Evolutionary conservation across 2,797 vertebrate genomes (phyloP).

Genomic region (Salmo trutta): DNA sequence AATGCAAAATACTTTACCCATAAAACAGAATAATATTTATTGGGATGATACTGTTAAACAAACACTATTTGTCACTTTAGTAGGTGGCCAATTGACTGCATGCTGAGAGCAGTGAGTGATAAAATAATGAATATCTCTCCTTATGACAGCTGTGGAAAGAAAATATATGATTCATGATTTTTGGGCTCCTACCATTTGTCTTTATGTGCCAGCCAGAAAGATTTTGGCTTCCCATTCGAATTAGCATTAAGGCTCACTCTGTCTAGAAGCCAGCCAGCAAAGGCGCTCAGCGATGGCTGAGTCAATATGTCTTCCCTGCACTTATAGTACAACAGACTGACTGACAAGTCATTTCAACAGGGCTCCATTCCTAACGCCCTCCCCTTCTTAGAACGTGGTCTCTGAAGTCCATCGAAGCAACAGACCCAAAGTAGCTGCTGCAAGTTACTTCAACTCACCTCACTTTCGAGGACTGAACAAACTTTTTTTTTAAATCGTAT

Average conservation of each 20-base stretch:
- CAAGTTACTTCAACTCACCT: conserved; percentile 37
- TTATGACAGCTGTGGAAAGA: conserved; percentile 53
- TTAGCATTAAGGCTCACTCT: conserved; percentile 69
- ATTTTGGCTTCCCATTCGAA: conserved; percentile 73
- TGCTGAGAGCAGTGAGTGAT: conserved; percentile 59
- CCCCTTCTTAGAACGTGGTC: conserved; percentile 18
- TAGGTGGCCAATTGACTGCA: conserved; percentile 50
- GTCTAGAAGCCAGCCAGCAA: conserved; percentile 67
- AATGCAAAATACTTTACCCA: conserved; percentile 32
- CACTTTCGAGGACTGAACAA: conserved; percentile 13
- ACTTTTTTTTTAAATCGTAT: conserved; percentile 19
- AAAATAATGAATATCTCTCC: conserved; percentile 60
- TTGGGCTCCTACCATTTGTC: conserved; percentile 60
- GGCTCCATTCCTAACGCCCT: conserved; percentile 56
- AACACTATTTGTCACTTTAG: conserved; percentile 60
- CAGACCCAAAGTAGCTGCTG: conserved; percentile 43
- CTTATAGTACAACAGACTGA: conserved; percentile 73
- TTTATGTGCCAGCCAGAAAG: conserved; percentile 59
- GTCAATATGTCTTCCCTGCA: conserved; percentile 67
- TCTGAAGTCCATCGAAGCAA: conserved; percentile 28
- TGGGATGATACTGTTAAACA: conserved; percentile 47
- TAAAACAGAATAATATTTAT: conserved; percentile 28
- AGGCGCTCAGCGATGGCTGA: conserved; percentile 68
- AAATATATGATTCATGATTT: conserved; percentile 68
- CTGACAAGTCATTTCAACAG: conserved; percentile 69